A percentile compares a stretch with the other conserved stretches of the same genome.
Evolutionary conservation across 2,797 vertebrate genomes (phyloP).

Genomic region (Clarias platycephalus): DNA sequence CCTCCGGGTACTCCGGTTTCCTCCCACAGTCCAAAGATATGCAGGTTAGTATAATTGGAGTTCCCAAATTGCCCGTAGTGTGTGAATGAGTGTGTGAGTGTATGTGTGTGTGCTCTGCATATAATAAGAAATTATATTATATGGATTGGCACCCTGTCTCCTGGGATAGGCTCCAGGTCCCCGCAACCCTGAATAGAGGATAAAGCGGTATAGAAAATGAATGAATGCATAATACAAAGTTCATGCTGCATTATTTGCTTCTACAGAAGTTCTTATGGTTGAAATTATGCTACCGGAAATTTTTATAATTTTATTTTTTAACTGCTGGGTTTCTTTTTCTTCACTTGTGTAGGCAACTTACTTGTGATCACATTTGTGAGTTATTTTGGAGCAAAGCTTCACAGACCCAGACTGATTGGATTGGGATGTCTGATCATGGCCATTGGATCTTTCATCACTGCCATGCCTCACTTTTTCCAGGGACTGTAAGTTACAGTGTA

Average conservation of each 20-base stretch:
- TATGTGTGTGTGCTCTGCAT: too few species aligned
- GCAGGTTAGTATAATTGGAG: too few species aligned
- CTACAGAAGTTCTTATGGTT: not conserved
- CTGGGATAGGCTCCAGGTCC: too few species aligned
- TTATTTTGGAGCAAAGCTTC: slow-evolving; percentile 79
- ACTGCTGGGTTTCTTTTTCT: slow-evolving; percentile 8
- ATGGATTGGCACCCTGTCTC: too few species aligned
- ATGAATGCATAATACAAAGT: not conserved
- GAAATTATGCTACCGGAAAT: not conserved
- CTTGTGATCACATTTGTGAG: slow-evolving; percentile 78
- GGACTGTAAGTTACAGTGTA: slow-evolving; percentile 67
- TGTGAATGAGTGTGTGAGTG: too few species aligned
- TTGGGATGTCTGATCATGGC: slow-evolving; percentile 76
- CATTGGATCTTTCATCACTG: slow-evolving; percentile 63
- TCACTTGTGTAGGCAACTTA: slow-evolving; percentile 70
- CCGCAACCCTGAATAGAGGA: too few species aligned
- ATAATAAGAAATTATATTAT: too few species aligned
- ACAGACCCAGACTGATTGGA: slow-evolving; percentile 76
- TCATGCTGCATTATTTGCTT: not conserved
- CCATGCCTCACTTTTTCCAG: slow-evolving; percentile 77
- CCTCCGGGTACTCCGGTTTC: too few species aligned
- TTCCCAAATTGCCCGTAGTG: too few species aligned
- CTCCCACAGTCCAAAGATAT: too few species aligned
- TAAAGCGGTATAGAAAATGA: too few species aligned
- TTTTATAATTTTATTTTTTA: not conserved